Evolutionary conservation across 2,888 invertebrate species (phyloP).

Genomic region (Podabrus alpinus): DNA sequence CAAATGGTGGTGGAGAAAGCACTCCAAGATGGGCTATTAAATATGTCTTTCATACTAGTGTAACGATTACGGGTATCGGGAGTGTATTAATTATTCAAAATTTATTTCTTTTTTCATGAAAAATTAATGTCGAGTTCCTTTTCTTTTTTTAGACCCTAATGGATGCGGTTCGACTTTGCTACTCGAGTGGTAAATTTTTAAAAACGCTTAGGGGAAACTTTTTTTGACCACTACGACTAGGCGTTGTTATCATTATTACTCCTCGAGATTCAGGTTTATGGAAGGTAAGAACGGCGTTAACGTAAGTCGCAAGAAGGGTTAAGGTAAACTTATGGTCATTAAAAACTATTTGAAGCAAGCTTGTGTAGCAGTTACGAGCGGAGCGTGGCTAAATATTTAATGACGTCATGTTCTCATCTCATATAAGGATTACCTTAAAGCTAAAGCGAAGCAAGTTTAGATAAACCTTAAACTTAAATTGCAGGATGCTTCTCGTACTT

Average conservation of each 20-base stretch:
- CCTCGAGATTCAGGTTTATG: neutral
- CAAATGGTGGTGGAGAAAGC: conserved; percentile 42
- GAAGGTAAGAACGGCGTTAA: conserved; percentile 4
- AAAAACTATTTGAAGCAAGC: conserved; percentile 15
- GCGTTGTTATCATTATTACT: neutral
- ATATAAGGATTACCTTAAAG: conserved; percentile 27
- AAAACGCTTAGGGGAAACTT: neutral
- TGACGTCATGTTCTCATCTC: conserved; percentile 25
- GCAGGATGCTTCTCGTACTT: conserved; percentile 18
- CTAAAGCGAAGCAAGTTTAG: conserved; percentile 26
- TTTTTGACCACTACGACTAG: neutral
- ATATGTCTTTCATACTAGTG: conserved; percentile 35
- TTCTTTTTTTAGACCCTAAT: neutral
- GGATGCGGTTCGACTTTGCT: neutral
- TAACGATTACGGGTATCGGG: neutral
- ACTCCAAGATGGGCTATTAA: conserved; percentile 39
- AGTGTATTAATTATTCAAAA: neutral
- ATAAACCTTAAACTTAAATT: conserved; percentile 31
- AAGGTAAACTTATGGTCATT: conserved; percentile 10
- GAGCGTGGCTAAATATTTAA: conserved; percentile 23
- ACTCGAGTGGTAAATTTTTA: neutral
- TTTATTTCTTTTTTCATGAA: neutral
- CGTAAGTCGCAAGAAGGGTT: conserved; percentile 4
- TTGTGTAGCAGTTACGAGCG: conserved; percentile 13
- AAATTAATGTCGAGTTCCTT: neutral